phyloP scores from a whole-genome alignment of 2,113 vertebrate genomes.

The Rhizomys pruinosus region DNA sequence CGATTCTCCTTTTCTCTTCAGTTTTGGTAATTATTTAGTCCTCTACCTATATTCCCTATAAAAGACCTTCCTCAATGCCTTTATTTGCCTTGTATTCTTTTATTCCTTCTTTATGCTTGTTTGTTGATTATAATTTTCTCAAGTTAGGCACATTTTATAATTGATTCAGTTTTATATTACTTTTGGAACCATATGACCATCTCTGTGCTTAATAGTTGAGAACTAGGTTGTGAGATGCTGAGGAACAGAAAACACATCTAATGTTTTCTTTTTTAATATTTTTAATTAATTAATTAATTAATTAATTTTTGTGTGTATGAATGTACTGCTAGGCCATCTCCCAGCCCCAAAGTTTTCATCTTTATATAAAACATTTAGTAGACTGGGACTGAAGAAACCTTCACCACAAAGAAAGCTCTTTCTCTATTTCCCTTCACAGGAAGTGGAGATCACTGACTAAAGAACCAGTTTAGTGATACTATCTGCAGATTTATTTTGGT shows the following conservation, averaged over 20 bases:
- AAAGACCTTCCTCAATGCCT: background rate
- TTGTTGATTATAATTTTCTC: background rate
- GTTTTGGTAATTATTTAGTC: slow-evolving; percentile 19
- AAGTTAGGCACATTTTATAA: background rate
- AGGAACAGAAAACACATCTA: background rate
- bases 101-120: background rate
- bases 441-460: background rate
- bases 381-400: background rate
- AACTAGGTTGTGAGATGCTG: background rate
- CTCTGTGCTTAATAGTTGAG: background rate
- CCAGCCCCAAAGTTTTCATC: too few relatives aligned
- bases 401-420: slow-evolving; percentile 30
- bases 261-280: background rate
- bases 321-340: too few relatives aligned
- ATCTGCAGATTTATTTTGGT: slow-evolving; percentile 2
- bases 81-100: background rate
- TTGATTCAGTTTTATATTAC: slow-evolving; percentile 36
- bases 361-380: slow-evolving; percentile 15
- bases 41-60: background rate
- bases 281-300: too few relatives aligned
- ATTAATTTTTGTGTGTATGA: too few relatives aligned
- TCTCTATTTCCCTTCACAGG: background rate
- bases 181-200: background rate
- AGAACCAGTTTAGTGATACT: background rate
- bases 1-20: background rate